Conservation (phyloP, 2,797 vertebrate species). For the Cichlasoma orientale region DNA sequence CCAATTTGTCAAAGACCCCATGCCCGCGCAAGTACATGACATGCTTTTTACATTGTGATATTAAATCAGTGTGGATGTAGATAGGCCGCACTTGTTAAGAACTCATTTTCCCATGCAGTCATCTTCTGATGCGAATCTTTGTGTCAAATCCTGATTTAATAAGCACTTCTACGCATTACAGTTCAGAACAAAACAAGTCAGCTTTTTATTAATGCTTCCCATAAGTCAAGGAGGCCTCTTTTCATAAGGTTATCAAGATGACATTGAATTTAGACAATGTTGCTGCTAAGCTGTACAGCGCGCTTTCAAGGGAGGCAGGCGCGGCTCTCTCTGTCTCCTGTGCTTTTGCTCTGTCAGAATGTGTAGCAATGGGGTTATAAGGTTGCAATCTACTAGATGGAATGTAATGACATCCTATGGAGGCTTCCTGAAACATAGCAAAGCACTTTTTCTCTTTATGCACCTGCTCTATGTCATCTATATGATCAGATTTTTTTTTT, state of each 20-base stretch:
- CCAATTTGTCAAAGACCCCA: constrained; percentile 46
- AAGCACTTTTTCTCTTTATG: background rate
- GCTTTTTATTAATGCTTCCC: constrained; percentile 23
- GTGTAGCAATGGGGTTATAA: constrained; percentile 28
- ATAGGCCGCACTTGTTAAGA: constrained; percentile 45
- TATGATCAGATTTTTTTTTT: background rate
- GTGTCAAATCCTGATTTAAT: constrained; percentile 54
- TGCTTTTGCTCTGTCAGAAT: constrained; percentile 6
- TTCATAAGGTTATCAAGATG: constrained; percentile 40
- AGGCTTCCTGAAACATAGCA: background rate
- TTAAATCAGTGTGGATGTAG: constrained; percentile 37
- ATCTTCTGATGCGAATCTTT: constrained; percentile 32
- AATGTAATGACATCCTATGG: constrained; percentile 6
- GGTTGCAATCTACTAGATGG: constrained; percentile 26
- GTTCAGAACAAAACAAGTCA: constrained; percentile 35
- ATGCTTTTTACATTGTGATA: constrained; percentile 31
- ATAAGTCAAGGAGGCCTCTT: constrained; percentile 28
- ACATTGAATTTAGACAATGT: constrained; percentile 43
- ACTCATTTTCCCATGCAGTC: constrained; percentile 34
- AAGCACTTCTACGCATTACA: constrained; percentile 10
- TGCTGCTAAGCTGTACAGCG: constrained; percentile 4
- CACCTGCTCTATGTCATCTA: constrained; percentile 9
- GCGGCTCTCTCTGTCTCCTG: background rate
- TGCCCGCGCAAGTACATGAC: constrained; percentile 9
- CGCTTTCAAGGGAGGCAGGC: constrained; percentile 15